These are phyloP conservation scores for Lacanobia wlatinum DNA, from an alignment of 2,888 invertebrate species.

Conservation along the genomic window DNA sequence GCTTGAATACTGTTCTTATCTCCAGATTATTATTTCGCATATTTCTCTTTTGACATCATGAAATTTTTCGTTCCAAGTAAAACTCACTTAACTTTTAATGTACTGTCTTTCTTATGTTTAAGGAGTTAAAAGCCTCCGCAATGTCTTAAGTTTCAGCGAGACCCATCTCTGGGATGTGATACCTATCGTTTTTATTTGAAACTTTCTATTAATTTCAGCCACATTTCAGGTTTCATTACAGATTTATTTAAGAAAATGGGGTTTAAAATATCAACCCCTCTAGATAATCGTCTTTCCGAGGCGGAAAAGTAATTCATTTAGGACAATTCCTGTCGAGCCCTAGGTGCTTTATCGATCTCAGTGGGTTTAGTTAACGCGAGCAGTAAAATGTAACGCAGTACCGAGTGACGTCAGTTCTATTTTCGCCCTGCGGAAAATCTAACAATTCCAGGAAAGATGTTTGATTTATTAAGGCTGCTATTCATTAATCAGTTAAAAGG, in stretches of 20 bases:
- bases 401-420: conserved; percentile 60
- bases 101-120: conserved; percentile 50
- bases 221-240: conserved; percentile 44
- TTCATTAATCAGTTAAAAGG: conserved; percentile 40
- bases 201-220: conserved; percentile 43
- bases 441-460: conserved; percentile 59
- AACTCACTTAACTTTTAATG: conserved; percentile 56
- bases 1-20: conserved; percentile 40
- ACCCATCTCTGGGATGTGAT: conserved; percentile 44
- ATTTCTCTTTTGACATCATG: conserved; percentile 36
- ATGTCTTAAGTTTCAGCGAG: conserved; percentile 55
- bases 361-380: conserved; percentile 55
- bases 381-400: conserved; percentile 59
- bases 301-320: conserved; percentile 58
- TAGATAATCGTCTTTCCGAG: conserved; percentile 45
- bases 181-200: conserved; percentile 46
- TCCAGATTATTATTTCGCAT: conserved; percentile 45
- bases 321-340: conserved; percentile 56
- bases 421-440: conserved; percentile 51
- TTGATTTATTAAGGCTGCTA: conserved; percentile 55
- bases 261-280: conserved; percentile 35
- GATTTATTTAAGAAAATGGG: conserved; percentile 49
- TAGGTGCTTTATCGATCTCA: conserved; percentile 61
- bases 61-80: conserved; percentile 37
- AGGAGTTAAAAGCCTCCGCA: conserved; percentile 55